Percentiles rank a stretch among this genome's conserved stretches.
Evolutionary conservation across 2,888 invertebrate species (phyloP).

Genomic region (Meganola albula): DNA sequence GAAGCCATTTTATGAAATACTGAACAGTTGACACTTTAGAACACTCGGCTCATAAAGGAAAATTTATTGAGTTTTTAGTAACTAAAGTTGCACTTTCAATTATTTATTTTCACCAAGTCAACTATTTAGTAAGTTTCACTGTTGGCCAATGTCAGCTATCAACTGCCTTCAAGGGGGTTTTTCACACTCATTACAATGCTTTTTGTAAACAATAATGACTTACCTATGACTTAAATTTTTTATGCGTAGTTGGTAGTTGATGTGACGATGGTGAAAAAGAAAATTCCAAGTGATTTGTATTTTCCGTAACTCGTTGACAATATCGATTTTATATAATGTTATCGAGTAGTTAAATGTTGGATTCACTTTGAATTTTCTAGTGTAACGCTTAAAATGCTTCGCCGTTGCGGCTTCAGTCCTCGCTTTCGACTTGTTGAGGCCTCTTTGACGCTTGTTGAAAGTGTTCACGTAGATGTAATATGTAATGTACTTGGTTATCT

Average conservation of each 20-base stretch:
- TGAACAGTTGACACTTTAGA: conserved; percentile 60
- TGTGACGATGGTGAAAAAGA: conserved; percentile 63
- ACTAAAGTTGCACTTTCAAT: too few species aligned
- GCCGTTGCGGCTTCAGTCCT: conserved; percentile 71
- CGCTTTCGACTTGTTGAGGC: conserved; percentile 70
- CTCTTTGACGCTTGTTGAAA: conserved; percentile 71
- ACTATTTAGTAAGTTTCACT: conserved; percentile 53
- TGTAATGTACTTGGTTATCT: conserved; percentile 72
- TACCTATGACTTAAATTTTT: too few species aligned
- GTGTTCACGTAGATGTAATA: conserved; percentile 75
- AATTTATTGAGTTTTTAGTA: too few species aligned
- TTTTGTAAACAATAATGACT: conserved; percentile 48
- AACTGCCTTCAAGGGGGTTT: conserved; percentile 66
- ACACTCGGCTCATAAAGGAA: too few species aligned
- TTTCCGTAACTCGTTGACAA: background rate
- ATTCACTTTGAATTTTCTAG: conserved; percentile 60
- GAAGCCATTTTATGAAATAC: conserved; percentile 60
- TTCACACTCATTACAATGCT: conserved; percentile 50
- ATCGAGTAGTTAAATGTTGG: conserved; percentile 13
- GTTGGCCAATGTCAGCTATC: conserved; percentile 68
- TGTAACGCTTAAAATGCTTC: conserved; percentile 66
- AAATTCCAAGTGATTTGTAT: conserved; percentile 50
- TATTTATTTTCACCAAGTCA: conserved; percentile 27
- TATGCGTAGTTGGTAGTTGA: conserved; percentile 73
- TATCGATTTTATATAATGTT: background rate